phyloP scores from a whole-genome alignment of 2,888 invertebrate genomes.

The Ichneumon xanthorius region DNA sequence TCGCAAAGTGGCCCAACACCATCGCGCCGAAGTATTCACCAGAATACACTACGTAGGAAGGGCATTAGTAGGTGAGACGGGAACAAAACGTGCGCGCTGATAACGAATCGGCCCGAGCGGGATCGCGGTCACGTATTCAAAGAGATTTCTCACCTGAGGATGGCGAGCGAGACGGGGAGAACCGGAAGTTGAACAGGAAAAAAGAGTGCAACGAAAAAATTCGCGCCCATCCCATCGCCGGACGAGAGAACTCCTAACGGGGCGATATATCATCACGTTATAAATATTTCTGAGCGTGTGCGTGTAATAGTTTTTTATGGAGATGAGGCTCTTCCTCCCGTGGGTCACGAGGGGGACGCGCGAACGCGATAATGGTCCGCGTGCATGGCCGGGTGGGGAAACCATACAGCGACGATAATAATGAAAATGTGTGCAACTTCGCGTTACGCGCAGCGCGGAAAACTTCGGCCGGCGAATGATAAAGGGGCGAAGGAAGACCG shows the following conservation, averaged over 20 bases:
- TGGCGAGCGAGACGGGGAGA: neutral
- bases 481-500: neutral
- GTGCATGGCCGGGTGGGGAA: neutral
- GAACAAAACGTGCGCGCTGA: conserved; percentile 45
- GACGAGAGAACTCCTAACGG: conserved; percentile 20
- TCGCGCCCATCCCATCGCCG: conserved; percentile 3
- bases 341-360: neutral
- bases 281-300: conserved; percentile 56
- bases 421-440: conserved; percentile 40
- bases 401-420: conserved; percentile 22
- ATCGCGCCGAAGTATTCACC: neutral
- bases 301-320: conserved; percentile 54
- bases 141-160: conserved; percentile 57
- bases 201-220: conserved; percentile 18
- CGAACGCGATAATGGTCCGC: conserved; percentile 35
- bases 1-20: conserved; percentile 6
- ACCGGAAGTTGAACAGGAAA: conserved; percentile 32
- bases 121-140: conserved; percentile 53
- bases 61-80: conserved; percentile 27
- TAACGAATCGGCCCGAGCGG: conserved; percentile 58
- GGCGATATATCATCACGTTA: conserved; percentile 54
- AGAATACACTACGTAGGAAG: neutral
- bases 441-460: neutral
- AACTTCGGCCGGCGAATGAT: conserved; percentile 6
- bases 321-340: conserved; percentile 31